Percentiles rank a stretch among this genome's conserved stretches.
Conservation (phyloP, 2,888 invertebrate genomes). For the Xestia c-nigrum region DNA sequence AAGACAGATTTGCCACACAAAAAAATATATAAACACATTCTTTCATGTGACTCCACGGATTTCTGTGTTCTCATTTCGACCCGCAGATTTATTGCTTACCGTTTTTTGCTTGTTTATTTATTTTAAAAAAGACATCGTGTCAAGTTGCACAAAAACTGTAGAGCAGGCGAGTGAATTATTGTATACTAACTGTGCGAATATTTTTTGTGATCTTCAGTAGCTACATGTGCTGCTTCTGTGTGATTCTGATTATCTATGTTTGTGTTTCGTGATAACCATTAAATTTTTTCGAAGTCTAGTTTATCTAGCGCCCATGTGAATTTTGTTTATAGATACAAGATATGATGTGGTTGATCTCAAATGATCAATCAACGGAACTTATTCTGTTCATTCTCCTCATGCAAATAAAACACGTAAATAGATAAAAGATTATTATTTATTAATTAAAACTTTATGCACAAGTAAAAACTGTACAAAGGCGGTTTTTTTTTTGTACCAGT, state of each 20-base stretch:
- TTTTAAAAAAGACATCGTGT: constrained; percentile 81
- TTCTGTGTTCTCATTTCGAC: constrained; percentile 68
- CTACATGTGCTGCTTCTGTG: neutral
- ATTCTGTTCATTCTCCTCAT: neutral
- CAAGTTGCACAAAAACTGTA: constrained; percentile 79
- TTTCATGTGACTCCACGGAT: constrained; percentile 61
- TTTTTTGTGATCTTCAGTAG: constrained; percentile 42
- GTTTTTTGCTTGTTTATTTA: constrained; percentile 82
- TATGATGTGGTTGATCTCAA: too few relatives aligned
- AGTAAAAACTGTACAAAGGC: too few relatives aligned
- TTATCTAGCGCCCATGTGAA: neutral
- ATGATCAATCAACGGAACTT: too few relatives aligned
- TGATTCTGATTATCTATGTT: neutral
- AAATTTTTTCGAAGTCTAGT: neutral
- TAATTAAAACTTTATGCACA: too few relatives aligned
- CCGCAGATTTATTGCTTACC: constrained; percentile 82
- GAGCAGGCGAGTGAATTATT: constrained; percentile 54
- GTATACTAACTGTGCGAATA: constrained; percentile 50
- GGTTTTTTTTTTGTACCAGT: too few relatives aligned
- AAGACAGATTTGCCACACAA: neutral
- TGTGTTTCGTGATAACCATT: too few relatives aligned
- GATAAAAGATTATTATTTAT: too few relatives aligned
- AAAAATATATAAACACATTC: neutral
- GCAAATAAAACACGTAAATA: neutral
- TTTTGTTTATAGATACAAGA: neutral